Evolutionary conservation across 2,797 vertebrate species (phyloP), one percentile per base, ranked within the genome.

Genomic region (Cyprinodon diabolis): DNA sequence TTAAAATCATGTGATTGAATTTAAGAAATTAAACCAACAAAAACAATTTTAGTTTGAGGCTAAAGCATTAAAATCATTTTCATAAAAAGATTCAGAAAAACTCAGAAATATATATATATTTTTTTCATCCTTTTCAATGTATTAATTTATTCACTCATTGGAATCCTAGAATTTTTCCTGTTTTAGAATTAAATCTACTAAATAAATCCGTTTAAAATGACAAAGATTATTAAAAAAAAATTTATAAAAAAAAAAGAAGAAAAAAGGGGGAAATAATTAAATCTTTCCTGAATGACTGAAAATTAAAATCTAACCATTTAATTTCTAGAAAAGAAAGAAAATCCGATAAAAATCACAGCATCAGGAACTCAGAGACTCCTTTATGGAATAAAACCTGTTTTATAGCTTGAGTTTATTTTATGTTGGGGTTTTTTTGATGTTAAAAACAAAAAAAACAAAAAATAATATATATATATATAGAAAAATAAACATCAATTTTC

Each of bases 11-110:
- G 56, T 72, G 1, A 14, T 30, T 25, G 5, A 49, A 37, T 66
- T 58, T 45, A 43, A 55, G 4, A 48, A 76, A 35, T 62, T 19
- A 73, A 66, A 66, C 55, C 25, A 66, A 43, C 25, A 11, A 73
- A 47, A 55, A 47, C 9, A 0, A 21, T 60, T 62, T 74, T 52
- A 57, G 11, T 54, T 60, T 57, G 4, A 48, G 23, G 3, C 14
- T 66, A 47, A 30, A 48, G 6, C 23, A 25, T 6, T 30, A 49
- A 48, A 48, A 48, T 23, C 3, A 15, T 2, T 60, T 35, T 14
- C 30, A 51, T 23, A 51, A 23, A 35, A 30, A 63, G 30, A 21
- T 19, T 1, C 17, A 2, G 19, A 62, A 62, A 49, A 9, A 25
- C 12, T 9, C 55, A 23, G 55, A 9, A 49, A 15, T 14, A 49